Conservation (phyloP, 2,888 invertebrate genomes). For the Drosophila pullipes region DNA sequence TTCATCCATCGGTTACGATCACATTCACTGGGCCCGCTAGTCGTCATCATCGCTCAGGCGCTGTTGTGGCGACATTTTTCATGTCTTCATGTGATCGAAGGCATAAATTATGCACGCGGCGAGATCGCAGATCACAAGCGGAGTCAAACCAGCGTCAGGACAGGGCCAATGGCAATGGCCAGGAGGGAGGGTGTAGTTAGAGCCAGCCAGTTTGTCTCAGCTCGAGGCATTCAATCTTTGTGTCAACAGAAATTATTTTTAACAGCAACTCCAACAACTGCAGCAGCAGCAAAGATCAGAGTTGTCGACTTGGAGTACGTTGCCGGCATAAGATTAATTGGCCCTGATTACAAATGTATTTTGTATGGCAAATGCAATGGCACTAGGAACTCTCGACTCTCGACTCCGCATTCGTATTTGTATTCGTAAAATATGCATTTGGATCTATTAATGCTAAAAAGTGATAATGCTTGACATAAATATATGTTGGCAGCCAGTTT, state of each 20-base stretch:
- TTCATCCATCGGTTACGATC: conserved; percentile 43
- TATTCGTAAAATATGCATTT: conserved; percentile 76
- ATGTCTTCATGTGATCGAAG: conserved; percentile 81
- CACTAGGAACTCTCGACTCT: conserved; percentile 23
- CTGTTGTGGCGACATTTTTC: conserved; percentile 80
- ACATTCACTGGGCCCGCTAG: conserved; percentile 22
- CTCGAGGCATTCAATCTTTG: conserved; percentile 75
- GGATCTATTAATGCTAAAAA: conserved; percentile 74
- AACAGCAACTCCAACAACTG: conserved; percentile 71
- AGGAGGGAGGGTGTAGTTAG: neutral
- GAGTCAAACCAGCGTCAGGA: conserved; percentile 8
- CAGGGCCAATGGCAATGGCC: neutral
- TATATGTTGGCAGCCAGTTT: conserved; percentile 12
- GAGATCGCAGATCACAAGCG: conserved; percentile 59
- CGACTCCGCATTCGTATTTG: conserved; percentile 24
- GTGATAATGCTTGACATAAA: conserved; percentile 74
- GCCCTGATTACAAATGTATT: conserved; percentile 75
- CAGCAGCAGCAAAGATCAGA: conserved; percentile 29
- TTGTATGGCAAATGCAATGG: conserved; percentile 60
- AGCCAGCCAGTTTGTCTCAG: conserved; percentile 12
- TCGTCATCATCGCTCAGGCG: conserved; percentile 76
- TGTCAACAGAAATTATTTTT: conserved; percentile 82
- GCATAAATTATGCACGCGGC: conserved; percentile 75
- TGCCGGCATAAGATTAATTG: conserved; percentile 68
- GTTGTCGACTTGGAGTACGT: conserved; percentile 32